phyloP scores from a whole-genome alignment of 2,113 vertebrate species.

The Xiphophorus couchianus region DNA sequence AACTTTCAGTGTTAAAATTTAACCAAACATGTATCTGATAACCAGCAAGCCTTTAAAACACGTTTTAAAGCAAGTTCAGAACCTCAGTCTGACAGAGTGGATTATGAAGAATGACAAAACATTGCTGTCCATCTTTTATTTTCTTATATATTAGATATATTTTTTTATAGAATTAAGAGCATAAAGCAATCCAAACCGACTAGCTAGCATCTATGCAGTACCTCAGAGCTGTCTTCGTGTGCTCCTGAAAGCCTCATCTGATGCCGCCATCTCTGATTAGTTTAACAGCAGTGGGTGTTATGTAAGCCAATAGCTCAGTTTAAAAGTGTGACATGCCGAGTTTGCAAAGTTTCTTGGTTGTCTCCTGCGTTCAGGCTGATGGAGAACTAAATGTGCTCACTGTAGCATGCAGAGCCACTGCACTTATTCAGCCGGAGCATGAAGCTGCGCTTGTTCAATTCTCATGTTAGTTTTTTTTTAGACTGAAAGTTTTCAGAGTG shows the following conservation, averaged over 20 bases:
- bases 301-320: constrained; percentile 26
- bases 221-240: neutral
- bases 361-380: constrained; percentile 23
- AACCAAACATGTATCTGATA: neutral
- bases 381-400: constrained; percentile 33
- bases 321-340: constrained; percentile 21
- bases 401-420: constrained; percentile 23
- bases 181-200: neutral
- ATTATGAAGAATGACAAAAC: neutral
- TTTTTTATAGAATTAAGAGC: neutral
- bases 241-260: neutral
- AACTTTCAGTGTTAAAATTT: constrained; percentile 6
- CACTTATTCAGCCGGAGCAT: neutral
- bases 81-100: neutral
- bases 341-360: constrained; percentile 29
- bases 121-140: neutral
- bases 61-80: neutral
- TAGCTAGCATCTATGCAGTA: neutral
- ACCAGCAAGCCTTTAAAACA: neutral
- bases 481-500: constrained; percentile 1
- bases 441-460: neutral
- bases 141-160: neutral
- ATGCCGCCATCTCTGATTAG: constrained; percentile 17
- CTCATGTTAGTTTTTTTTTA: neutral
- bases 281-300: constrained; percentile 22